phyloP scores from a whole-genome alignment of 2,113 vertebrate genomes.

The Myotis davidii region DNA sequence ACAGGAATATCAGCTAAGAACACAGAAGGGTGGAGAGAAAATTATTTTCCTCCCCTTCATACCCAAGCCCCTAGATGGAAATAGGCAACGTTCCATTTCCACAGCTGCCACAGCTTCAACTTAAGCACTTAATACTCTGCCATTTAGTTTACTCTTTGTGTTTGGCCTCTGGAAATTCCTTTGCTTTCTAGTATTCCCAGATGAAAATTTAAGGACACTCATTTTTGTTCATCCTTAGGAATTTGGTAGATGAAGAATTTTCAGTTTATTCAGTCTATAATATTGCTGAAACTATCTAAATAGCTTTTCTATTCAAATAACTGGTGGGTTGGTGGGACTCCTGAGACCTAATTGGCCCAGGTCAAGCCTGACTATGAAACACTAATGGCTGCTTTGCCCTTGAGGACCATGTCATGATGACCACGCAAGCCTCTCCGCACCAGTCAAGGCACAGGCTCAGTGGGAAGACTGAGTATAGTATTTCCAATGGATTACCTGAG shows the following conservation, averaged over 20 bases:
- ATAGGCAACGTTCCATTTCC: not conserved
- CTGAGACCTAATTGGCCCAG: not conserved
- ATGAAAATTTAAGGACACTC: not conserved
- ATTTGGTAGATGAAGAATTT: not conserved
- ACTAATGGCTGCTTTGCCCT: not conserved
- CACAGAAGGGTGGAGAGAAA: not conserved
- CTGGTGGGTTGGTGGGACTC: not conserved
- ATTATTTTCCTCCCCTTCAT: not conserved
- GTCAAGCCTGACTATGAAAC: not conserved
- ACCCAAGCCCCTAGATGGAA: not conserved
- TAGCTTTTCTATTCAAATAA: not conserved
- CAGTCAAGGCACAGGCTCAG: fast-evolving
- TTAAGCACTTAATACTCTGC: not conserved
- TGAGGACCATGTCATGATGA: not conserved
- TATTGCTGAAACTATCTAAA: not conserved
- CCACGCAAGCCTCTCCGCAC: not conserved
- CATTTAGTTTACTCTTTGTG: not conserved
- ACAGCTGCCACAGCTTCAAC: not conserved
- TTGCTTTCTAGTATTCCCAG: not conserved
- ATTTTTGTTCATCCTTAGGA: not conserved
- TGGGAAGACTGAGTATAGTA: no score
- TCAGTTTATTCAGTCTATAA: not conserved
- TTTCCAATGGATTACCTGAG: not conserved
- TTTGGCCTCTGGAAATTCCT: not conserved
- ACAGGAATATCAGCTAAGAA: not conserved